Base-by-base conservation (phyloP, 1,140 invertebrate genomes). In the Drosophila baimaii region DNA sequence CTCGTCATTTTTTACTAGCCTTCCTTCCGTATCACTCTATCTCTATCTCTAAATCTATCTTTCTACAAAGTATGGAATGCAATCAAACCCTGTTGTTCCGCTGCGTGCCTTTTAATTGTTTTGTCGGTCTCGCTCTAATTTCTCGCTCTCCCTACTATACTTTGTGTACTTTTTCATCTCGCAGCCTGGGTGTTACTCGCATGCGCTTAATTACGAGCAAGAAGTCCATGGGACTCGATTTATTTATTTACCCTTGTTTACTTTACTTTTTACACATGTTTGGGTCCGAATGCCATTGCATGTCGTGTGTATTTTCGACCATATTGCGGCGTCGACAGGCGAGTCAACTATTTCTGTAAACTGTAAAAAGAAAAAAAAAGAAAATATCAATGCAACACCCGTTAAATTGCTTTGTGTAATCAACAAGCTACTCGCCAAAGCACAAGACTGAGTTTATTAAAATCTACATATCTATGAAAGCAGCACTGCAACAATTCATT, bases 161-260 rank as follows among this genome's bases (percentile, higher is more conserved):
- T 49, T n/a, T n/a, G n/a, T 9, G 46, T 49, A 6, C 15, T 43
- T 64, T 68, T 46, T 46, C 44, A 41, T 79, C 57, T 65, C 31
- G 21, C 54, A 66, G 49, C 69, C 56, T 78, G 62, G 69, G 66
- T 68, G 64, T 83, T 73, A 61, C 54, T 88, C 58, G 83, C 83
- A 88, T 88, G 83, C 63, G 84, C 84, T 77, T 89, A 80, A 88
- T 89, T 89, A 83, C 58, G 52, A 66, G 51, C 65, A 69, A 51
- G 44, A 76, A 43, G 71, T 58, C 35, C 46, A 49, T 65, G 73
- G 19, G 49, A 58, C 44, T 85, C 65, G 39, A 65, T 59, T 46
- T 68, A 12, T 51, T 76, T 63, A 46, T 37, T 46, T 39, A 37
- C 35, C 63, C 43, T 46, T 85, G 43, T 79, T 65, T 65, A 35